These are phyloP conservation scores for Eupithecia centaureata DNA, from an alignment of 2,888 invertebrate species.

Conservation along the genomic window DNA sequence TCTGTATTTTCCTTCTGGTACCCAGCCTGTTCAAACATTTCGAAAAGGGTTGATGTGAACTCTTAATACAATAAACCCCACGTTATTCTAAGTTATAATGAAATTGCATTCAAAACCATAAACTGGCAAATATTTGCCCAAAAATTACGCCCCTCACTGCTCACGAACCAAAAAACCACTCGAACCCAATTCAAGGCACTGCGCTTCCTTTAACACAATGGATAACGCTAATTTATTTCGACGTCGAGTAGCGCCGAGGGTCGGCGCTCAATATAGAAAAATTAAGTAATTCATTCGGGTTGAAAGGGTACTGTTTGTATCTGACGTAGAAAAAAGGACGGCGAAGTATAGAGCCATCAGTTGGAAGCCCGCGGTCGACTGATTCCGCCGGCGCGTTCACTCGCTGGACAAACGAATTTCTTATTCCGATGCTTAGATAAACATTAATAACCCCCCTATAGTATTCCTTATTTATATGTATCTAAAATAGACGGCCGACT, in stretches of 20 bases:
- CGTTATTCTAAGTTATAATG: conserved; percentile 30
- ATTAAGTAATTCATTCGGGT: conserved; percentile 81
- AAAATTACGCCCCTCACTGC: conserved; percentile 56
- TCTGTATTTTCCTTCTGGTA: conserved; percentile 12
- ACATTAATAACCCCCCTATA: conserved; percentile 71
- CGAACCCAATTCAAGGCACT: conserved; percentile 60
- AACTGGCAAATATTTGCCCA: conserved; percentile 56
- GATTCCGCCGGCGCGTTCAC: conserved; percentile 63
- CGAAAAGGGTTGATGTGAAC: conserved; percentile 10
- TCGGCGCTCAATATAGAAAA: conserved; percentile 71
- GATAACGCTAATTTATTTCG: conserved; percentile 76
- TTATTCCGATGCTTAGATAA: conserved; percentile 81
- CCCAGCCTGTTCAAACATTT: neutral
- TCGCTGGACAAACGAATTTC: conserved; percentile 67
- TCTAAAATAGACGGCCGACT: conserved; percentile 66
- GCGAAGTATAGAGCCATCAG: conserved; percentile 66
- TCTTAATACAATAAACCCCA: conserved; percentile 21
- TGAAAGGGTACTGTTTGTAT: conserved; percentile 79
- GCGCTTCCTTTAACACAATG: conserved; percentile 64
- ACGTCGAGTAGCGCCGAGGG: conserved; percentile 67
- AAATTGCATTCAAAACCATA: conserved; percentile 41
- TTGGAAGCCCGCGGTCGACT: conserved; percentile 72
- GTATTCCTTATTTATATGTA: conserved; percentile 60
- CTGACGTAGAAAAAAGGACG: conserved; percentile 76
- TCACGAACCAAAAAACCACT: conserved; percentile 61